These are phyloP conservation scores for Apodemia hepburni DNA, from an alignment of 2,888 invertebrate species.

Conservation along the genomic window DNA sequence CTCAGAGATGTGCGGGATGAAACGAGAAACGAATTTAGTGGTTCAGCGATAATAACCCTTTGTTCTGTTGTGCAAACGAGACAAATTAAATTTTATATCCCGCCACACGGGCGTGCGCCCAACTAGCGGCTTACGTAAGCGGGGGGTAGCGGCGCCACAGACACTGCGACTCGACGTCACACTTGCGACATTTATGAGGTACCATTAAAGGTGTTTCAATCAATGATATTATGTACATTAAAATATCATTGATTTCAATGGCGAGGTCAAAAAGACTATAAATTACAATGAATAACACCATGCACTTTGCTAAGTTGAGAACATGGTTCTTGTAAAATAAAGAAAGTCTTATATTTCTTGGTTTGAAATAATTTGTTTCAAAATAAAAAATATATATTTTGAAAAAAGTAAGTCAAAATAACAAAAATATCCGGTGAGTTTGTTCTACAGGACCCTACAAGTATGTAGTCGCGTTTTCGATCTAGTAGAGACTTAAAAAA, in stretches of 20 bases:
- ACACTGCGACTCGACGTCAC: background rate
- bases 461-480: no score
- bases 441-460: no score
- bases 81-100: slow-evolving; percentile 9
- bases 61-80: slow-evolving; percentile 5
- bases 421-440: no score
- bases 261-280: background rate
- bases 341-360: no score
- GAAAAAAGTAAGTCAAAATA: no score
- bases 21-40: slow-evolving; percentile 9
- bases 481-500: no score
- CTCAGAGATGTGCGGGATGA: background rate
- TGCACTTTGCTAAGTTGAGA: background rate
- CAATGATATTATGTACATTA: no score
- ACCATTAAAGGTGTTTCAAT: background rate
- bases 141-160: background rate
- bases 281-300: background rate
- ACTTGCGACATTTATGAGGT: background rate
- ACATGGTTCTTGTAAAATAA: no score
- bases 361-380: no score
- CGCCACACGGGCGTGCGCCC: background rate
- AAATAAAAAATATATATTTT: no score
- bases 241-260: no score
- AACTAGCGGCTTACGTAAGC: slow-evolving; percentile 1
- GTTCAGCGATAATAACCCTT: slow-evolving; percentile 5